Conservation (phyloP, 2,888 invertebrate species). For the Cepaea hortensis region DNA sequence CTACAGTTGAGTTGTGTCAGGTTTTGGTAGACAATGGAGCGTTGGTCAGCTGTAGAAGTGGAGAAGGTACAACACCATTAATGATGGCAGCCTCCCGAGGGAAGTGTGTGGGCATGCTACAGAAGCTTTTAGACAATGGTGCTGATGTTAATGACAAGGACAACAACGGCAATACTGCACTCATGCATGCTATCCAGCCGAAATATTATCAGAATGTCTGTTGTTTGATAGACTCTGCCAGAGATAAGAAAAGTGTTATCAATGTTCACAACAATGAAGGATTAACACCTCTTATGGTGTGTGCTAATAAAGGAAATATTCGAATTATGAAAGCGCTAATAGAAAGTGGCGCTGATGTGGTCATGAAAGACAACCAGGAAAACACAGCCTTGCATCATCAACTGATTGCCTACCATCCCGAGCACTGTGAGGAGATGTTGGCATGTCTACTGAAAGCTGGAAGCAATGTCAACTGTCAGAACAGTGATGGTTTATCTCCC, state of each 20-base stretch:
- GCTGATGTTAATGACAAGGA: neutral
- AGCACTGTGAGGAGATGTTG: neutral
- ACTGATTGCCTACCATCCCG: neutral
- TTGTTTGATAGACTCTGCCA: neutral
- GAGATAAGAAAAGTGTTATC: neutral
- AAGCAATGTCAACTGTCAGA: slow-evolving; percentile 1
- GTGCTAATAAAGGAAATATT: neutral
- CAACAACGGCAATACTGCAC: neutral
- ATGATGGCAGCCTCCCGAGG: slow-evolving; percentile 6
- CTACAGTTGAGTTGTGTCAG: neutral
- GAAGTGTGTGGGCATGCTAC: neutral
- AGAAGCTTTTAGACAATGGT: neutral
- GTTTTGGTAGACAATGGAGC: slow-evolving; percentile 6
- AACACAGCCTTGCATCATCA: neutral
- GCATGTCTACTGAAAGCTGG: neutral
- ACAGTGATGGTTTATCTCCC: slow-evolving; percentile 11
- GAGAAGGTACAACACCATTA: neutral
- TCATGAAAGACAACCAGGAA: neutral
- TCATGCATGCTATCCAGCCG: neutral
- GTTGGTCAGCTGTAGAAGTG: neutral
- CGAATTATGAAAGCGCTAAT: neutral
- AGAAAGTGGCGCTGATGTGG: neutral
- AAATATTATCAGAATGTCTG: neutral
- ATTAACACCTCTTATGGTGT: neutral
- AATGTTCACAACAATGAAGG: neutral